Evolutionary conservation across 2,797 vertebrate species (phyloP).

Genomic region (Cirrhinus molitorella): DNA sequence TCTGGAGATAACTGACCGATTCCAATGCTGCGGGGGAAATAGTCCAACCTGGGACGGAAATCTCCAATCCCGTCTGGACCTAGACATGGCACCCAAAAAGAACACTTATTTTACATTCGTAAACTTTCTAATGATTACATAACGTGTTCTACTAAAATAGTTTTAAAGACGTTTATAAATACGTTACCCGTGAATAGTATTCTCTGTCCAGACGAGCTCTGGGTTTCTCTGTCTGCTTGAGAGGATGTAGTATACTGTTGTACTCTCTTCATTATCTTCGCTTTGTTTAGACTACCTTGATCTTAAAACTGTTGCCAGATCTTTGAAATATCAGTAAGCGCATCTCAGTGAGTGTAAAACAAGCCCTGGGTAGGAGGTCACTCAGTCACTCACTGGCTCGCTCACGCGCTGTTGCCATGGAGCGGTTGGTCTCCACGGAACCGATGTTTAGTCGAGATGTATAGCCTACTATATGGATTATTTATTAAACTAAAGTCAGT

Average conservation of each 20-base stretch:
- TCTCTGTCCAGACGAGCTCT: conserved; percentile 68
- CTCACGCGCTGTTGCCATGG: conserved; percentile 63
- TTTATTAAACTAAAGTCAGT: conserved; percentile 12
- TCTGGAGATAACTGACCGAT: conserved; percentile 64
- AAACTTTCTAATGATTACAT: neutral
- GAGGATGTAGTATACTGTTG: neutral
- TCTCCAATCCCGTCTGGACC: conserved; percentile 79
- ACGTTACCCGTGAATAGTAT: conserved; percentile 81
- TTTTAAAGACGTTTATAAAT: neutral
- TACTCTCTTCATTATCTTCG: neutral
- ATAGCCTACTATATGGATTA: neutral
- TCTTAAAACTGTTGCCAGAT: neutral
- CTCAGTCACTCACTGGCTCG: conserved; percentile 32
- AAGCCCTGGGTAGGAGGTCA: conserved; percentile 62
- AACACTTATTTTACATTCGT: neutral
- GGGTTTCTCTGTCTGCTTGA: neutral
- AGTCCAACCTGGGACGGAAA: conserved; percentile 74
- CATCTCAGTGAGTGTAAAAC: conserved; percentile 58
- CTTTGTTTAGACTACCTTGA: neutral
- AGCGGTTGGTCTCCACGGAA: conserved; percentile 63
- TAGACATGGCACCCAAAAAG: conserved; percentile 57
- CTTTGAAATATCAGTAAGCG: neutral
- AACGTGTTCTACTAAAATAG: neutral
- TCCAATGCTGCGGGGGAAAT: conserved; percentile 70
- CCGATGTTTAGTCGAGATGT: conserved; percentile 46